Conservation (phyloP, 1,140 invertebrate genomes). For the Panagrolaimus sp. region DNA sequence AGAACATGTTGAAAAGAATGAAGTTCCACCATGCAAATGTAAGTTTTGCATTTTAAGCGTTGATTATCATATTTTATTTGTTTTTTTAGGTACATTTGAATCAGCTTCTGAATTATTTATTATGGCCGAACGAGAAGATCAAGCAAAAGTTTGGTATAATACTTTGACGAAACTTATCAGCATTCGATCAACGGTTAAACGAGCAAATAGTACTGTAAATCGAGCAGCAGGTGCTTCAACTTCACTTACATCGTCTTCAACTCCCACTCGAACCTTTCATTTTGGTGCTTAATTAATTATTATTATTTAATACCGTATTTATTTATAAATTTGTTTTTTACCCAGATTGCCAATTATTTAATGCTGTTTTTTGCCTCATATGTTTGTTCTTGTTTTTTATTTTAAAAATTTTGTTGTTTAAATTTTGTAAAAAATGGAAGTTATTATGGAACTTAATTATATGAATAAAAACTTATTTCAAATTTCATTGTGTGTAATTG, state of each 20-base stretch:
- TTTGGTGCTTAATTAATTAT: too few species aligned
- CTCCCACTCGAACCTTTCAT: too few species aligned
- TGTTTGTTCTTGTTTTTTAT: too few species aligned
- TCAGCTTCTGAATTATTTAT: constrained; percentile 11
- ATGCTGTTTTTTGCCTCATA: too few species aligned
- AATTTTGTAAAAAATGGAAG: too few species aligned
- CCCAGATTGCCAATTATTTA: too few species aligned
- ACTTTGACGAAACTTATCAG: not conserved
- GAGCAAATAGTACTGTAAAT: not conserved
- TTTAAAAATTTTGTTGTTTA: too few species aligned
- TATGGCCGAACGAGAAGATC: constrained; percentile 6
- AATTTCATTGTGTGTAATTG: too few species aligned
- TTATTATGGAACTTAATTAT: too few species aligned
- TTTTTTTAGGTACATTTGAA: constrained; percentile 1
- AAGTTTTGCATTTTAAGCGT: constrained; percentile 19
- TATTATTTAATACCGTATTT: too few species aligned
- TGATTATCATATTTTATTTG: not conserved
- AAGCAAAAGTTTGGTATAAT: not conserved
- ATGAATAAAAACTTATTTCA: too few species aligned
- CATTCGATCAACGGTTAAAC: not conserved
- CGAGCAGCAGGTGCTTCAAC: not conserved
- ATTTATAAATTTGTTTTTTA: too few species aligned
- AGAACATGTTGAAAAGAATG: constrained; percentile 24
- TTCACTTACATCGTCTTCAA: not conserved
- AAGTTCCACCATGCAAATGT: constrained; percentile 29